Evolutionary conservation across 2,888 invertebrate genomes (phyloP).

Genomic region (Aphrophora alni): DNA sequence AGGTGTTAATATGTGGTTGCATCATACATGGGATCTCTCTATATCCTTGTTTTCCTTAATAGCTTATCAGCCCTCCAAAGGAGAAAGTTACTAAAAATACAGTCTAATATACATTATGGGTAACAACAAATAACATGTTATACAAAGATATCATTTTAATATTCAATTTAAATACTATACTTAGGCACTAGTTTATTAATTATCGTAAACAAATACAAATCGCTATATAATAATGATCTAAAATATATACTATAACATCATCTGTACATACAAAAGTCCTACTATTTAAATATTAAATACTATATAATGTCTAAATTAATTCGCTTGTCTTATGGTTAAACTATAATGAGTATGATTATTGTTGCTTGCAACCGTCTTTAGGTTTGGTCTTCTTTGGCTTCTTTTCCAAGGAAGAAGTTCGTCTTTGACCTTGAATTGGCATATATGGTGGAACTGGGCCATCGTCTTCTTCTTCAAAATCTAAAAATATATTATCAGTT

Average conservation of each 20-base stretch:
- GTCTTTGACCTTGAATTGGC: constrained; percentile 78
- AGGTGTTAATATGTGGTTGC: too few relatives aligned
- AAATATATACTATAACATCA: neutral
- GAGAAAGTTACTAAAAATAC: too few relatives aligned
- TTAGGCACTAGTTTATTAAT: neutral
- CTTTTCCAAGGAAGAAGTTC: constrained; percentile 69
- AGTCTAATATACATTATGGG: too few relatives aligned
- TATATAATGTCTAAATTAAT: neutral
- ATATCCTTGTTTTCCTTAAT: too few relatives aligned
- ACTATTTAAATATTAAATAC: neutral
- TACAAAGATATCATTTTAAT: too few relatives aligned
- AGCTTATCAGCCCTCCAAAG: too few relatives aligned
- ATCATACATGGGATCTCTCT: too few relatives aligned
- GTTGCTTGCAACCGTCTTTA: constrained; percentile 69
- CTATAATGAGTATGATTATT: too few relatives aligned
- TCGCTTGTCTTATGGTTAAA: neutral
- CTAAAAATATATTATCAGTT: constrained; percentile 53
- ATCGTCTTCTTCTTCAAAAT: constrained; percentile 52
- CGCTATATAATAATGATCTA: neutral
- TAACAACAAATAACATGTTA: too few relatives aligned
- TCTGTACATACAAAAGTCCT: neutral
- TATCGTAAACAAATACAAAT: neutral
- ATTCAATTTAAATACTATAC: neutral
- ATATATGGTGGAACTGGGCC: constrained; percentile 69
- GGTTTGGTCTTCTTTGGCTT: constrained; percentile 65